Evolutionary conservation across 2,888 invertebrate genomes (phyloP).

Genomic region (Caenorhabditis virilis): DNA sequence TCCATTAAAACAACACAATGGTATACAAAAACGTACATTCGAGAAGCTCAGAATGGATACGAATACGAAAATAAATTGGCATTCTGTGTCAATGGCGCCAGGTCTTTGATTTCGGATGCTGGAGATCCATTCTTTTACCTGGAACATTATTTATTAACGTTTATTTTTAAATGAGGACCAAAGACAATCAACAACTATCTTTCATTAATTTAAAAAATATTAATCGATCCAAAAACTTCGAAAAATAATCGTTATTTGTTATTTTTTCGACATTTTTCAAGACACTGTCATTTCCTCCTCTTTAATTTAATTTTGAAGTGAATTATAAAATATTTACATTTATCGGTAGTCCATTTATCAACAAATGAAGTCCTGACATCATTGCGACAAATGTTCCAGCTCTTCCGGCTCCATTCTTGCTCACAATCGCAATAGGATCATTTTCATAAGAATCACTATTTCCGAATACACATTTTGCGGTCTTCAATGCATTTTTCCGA

Average conservation of each 20-base stretch:
- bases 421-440: slow-evolving; percentile 2
- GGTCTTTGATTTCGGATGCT: slow-evolving; percentile 3
- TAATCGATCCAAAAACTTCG: too few relatives aligned
- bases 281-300: not conserved
- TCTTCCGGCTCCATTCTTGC: slow-evolving; percentile 5
- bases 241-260: too few relatives aligned
- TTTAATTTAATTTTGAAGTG: not conserved
- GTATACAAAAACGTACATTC: too few relatives aligned
- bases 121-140: not conserved
- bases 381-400: slow-evolving; percentile 2
- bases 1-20: too few relatives aligned
- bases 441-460: not conserved
- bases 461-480: not conserved
- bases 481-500: not conserved
- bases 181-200: too few relatives aligned
- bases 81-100: not conserved
- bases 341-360: not conserved
- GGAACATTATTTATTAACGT: too few relatives aligned
- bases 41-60: too few relatives aligned
- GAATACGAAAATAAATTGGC: slow-evolving; percentile 1
- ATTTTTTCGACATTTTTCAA: not conserved
- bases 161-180: too few relatives aligned
- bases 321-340: slow-evolving; percentile 1
- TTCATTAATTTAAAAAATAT: too few relatives aligned
- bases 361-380: not conserved